phyloP scores from a whole-genome alignment of 2,888 invertebrate species.

The Ochropleura leucogaster region DNA sequence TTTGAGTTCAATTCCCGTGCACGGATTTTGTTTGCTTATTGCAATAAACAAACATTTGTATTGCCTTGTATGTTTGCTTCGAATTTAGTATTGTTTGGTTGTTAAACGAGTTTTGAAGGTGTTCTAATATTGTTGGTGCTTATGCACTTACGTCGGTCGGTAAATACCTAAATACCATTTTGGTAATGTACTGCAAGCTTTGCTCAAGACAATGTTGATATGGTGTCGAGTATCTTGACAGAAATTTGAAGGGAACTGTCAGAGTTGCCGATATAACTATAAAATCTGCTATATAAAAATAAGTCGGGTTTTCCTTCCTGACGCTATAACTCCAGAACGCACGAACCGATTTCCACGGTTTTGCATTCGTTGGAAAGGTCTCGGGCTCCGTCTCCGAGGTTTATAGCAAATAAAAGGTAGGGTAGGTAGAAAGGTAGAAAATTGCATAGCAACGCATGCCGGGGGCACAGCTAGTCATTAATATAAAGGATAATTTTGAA shows the following conservation, averaged over 20 bases:
- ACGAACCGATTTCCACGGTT: too few relatives aligned
- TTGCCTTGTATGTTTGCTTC: slow-evolving; percentile 35
- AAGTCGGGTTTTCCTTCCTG: too few relatives aligned
- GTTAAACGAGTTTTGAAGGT: slow-evolving; percentile 37
- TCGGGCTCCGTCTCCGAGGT: too few relatives aligned
- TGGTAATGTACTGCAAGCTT: neutral
- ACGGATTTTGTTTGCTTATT: slow-evolving; percentile 53
- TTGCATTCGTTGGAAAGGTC: too few relatives aligned
- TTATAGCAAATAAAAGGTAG: too few relatives aligned
- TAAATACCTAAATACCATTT: slow-evolving; percentile 5
- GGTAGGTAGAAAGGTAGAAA: too few relatives aligned
- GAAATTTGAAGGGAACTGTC: neutral
- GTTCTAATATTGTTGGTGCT: slow-evolving; percentile 17
- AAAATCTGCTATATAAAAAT: too few relatives aligned
- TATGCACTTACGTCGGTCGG: slow-evolving; percentile 2
- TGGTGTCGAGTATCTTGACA: neutral
- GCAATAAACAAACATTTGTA: slow-evolving; percentile 55
- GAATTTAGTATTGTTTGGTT: slow-evolving; percentile 47
- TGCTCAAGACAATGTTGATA: neutral
- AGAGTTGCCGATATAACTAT: too few relatives aligned
- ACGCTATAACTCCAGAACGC: too few relatives aligned
- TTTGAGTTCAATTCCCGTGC: slow-evolving; percentile 56
- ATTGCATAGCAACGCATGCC: too few relatives aligned
- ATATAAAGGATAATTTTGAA: too few relatives aligned
- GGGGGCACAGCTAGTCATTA: too few relatives aligned